Conservation (phyloP, 2,888 invertebrate genomes). For the Pseudococcus viburni region DNA sequence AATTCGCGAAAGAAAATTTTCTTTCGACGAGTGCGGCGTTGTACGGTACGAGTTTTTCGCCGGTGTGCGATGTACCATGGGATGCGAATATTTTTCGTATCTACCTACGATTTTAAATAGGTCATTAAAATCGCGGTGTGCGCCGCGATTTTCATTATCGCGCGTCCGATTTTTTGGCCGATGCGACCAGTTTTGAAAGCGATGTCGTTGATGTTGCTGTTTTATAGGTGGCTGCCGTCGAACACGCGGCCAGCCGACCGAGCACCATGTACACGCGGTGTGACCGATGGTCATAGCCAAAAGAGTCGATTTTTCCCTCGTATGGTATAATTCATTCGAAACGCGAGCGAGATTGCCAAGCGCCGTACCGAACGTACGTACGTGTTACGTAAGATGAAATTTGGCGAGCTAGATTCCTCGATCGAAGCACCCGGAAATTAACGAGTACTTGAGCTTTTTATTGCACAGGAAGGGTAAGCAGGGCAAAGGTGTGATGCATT, state of each 20-base stretch:
- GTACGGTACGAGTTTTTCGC: not conserved
- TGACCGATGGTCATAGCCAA: conserved; percentile 25
- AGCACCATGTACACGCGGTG: conserved; percentile 40
- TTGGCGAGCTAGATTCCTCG: not conserved
- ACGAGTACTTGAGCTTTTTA: conserved; percentile 54
- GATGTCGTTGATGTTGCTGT: conserved; percentile 16
- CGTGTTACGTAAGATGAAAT: conserved; percentile 4
- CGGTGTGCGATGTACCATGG: not conserved
- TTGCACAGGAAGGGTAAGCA: not conserved
- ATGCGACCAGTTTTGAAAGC: not conserved
- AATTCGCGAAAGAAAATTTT: conserved; percentile 8
- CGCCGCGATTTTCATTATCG: conserved; percentile 40
- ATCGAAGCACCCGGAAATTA: conserved; percentile 45
- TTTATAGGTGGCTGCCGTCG: not conserved
- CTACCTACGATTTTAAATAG: conserved; percentile 51
- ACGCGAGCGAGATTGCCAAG: conserved; percentile 20
- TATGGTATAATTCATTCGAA: conserved; percentile 55
- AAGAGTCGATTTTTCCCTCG: conserved; percentile 51
- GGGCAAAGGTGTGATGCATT: not conserved
- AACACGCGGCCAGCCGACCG: conserved; percentile 17
- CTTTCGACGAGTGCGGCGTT: not conserved
- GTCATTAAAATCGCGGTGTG: conserved; percentile 38
- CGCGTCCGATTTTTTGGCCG: conserved; percentile 27
- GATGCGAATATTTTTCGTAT: conserved; percentile 19
- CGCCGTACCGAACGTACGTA: conserved; percentile 7